phyloP scores from a whole-genome alignment of 1,140 invertebrate species.

The Rhynchophorus ferrugineus region DNA sequence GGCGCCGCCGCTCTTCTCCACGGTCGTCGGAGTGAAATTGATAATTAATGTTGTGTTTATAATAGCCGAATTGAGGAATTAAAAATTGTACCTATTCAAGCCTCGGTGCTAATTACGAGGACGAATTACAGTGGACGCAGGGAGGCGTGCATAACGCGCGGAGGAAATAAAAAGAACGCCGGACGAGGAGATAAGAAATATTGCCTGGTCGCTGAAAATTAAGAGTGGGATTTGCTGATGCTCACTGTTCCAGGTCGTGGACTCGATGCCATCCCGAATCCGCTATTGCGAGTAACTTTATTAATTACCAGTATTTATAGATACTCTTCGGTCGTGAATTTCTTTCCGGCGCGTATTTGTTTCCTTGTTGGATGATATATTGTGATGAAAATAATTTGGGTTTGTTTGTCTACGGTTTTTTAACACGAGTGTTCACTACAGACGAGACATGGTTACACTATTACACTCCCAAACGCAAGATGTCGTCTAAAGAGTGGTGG shows the following conservation, averaged over 20 bases:
- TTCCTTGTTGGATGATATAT: no score
- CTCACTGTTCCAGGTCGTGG: background rate
- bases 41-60: constrained; percentile 44
- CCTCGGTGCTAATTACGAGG: constrained; percentile 33
- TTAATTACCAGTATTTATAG: no score
- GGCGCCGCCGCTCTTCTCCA: constrained; percentile 32
- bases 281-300: no score
- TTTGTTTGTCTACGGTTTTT: no score
- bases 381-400: no score
- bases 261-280: background rate
- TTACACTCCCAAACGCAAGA: no score
- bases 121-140: constrained; percentile 25
- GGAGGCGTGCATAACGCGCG: constrained; percentile 27
- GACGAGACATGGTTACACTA: no score
- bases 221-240: background rate
- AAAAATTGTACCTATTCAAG: constrained; percentile 39
- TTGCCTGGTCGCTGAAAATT: background rate
- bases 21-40: constrained; percentile 35
- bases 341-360: no score
- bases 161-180: constrained; percentile 23
- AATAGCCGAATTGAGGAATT: constrained; percentile 40
- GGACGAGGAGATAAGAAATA: background rate
- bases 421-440: no score
- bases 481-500: no score
- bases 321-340: no score